phyloP scores from a whole-genome alignment of 2,113 vertebrate genomes.

The Nannospalax galili region DNA sequence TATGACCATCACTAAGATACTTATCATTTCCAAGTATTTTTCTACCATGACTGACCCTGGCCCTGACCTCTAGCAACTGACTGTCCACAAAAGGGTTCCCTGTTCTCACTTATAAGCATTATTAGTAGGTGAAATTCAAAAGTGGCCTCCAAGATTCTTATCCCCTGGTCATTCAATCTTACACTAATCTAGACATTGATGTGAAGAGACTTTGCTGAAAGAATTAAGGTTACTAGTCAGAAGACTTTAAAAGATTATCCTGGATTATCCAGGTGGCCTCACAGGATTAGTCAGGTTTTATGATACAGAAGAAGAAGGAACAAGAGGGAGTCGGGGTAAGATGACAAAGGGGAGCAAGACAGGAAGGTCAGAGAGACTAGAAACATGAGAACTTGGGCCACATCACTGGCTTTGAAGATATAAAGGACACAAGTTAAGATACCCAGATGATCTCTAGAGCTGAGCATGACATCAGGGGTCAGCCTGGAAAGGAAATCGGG shows the following conservation, averaged over 20 bases:
- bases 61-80: slow-evolving; percentile 24
- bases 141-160: neutral
- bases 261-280: neutral
- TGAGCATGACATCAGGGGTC: neutral
- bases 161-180: neutral
- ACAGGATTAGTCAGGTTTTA: neutral
- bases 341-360: fast-evolving
- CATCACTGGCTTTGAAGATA: neutral
- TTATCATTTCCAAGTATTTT: slow-evolving; percentile 27
- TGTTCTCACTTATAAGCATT: neutral
- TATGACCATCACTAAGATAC: neutral
- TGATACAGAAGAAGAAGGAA: neutral
- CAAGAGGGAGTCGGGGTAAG: neutral
- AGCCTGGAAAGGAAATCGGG: neutral
- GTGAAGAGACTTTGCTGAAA: neutral
- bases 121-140: neutral
- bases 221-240: neutral
- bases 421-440: neutral
- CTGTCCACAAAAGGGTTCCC: neutral
- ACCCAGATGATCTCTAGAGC: neutral
- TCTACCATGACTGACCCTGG: neutral
- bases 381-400: neutral
- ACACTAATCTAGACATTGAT: neutral
- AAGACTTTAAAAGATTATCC: neutral
- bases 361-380: neutral